Evolutionary conservation across 2,113 vertebrate species (phyloP), one percentile per base, ranked within the genome.

Genomic region (Panthera leo): DNA sequence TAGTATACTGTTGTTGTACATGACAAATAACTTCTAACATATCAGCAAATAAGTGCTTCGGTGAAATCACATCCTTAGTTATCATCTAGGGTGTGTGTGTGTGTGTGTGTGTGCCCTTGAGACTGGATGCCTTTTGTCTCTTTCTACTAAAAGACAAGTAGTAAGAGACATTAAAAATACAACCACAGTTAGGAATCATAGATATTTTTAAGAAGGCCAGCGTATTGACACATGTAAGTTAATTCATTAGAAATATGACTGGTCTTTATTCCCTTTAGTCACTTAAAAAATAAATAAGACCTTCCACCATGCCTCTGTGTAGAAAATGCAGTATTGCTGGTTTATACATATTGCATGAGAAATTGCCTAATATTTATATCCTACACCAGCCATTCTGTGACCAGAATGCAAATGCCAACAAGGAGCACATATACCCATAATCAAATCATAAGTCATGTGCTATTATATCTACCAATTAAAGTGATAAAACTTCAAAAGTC

Each of bases 221-320:
- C 25, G 31, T 18, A 39, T 29, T 68, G 48, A n/a, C 48, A 82
- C 27, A 34, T 11, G 4, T 53, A 79, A 63, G 16, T 70, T 48
- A 80, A 55, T 93, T 84, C 15, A 85, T n/a, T 85, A 63, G 51
- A 90, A 27, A 34, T 51, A 18, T 2, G 9, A 90, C 36, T 71
- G 80, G 23, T 71, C 9, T 89, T 71, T 29, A 67, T 58, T 55
- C 75, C 25, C 63, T 75, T 91, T 34, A 70, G 23, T 70, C 45
- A 67, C 48, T 93, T 88, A 58, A 94, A 95, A 94, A 65, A 80
- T 65, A 80, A 75, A 73, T 70, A 58, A 90, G 58, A 76, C 13
- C 63, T 82, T 94, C 61, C 7, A 39, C n/a, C 31, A 70, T 12
- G 51, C 5, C 27, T 94, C 58, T 93, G 51, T 34, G 55, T 65